phyloP scores from a whole-genome alignment of 2,888 invertebrate genomes.

The Cataglyphis cursor region DNA sequence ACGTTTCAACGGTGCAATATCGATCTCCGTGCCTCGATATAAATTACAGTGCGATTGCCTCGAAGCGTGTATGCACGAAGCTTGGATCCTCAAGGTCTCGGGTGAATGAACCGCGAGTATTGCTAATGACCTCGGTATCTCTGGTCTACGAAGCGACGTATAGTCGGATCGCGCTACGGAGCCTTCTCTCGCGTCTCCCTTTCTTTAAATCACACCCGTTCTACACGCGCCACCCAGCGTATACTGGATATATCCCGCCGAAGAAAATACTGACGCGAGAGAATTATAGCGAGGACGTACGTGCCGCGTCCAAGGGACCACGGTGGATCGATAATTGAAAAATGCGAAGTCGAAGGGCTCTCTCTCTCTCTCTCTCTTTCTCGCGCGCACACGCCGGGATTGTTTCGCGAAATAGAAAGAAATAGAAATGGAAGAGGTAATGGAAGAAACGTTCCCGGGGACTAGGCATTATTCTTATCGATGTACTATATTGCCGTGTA shows the following conservation, averaged over 20 bases:
- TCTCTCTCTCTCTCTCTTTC: not conserved
- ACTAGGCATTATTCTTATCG: conserved; percentile 45
- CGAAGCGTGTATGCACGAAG: conserved; percentile 14
- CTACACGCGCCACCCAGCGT: not conserved
- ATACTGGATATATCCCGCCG: not conserved
- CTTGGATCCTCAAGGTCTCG: conserved; percentile 73
- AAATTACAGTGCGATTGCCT: conserved; percentile 43
- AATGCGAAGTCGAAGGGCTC: conserved; percentile 45
- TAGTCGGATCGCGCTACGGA: conserved; percentile 32
- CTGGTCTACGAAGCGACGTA: conserved; percentile 32
- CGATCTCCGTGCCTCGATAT: conserved; percentile 27
- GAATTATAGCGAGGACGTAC: conserved; percentile 37
- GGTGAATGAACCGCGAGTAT: conserved; percentile 77
- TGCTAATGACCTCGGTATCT: conserved; percentile 52
- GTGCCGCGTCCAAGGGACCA: conserved; percentile 39
- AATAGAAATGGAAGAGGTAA: conserved; percentile 39
- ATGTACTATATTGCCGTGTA: conserved; percentile 6
- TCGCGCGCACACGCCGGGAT: not conserved
- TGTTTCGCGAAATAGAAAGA: conserved; percentile 45
- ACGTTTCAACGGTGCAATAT: not conserved
- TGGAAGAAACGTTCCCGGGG: conserved; percentile 42
- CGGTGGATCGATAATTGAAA: conserved; percentile 52
- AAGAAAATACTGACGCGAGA: conserved; percentile 36
- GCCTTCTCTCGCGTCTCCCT: conserved; percentile 35
- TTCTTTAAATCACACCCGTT: conserved; percentile 47